Conservation (phyloP, 2,888 invertebrate genomes). For the Erynnis tages region DNA sequence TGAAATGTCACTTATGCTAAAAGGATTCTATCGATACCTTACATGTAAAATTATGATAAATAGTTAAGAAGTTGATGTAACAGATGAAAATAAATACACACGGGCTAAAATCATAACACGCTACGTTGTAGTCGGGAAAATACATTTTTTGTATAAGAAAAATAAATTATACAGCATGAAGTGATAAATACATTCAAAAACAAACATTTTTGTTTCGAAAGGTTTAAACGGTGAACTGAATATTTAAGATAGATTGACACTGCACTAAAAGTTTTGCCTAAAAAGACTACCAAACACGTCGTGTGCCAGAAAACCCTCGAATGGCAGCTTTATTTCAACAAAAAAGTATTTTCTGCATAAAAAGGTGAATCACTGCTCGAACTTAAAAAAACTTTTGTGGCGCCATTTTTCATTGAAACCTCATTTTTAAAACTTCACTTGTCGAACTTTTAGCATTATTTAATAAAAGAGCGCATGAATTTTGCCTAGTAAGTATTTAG, state of each 20-base stretch:
- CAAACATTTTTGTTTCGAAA: not conserved
- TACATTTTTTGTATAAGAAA: no score
- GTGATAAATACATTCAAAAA: no score
- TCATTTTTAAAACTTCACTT: slow-evolving; percentile 12
- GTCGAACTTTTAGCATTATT: slow-evolving; percentile 15
- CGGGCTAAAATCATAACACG: no score
- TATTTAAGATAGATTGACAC: slow-evolving; percentile 15
- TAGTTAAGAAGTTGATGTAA: no score
- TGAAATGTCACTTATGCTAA: no score
- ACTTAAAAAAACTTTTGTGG: slow-evolving; percentile 20
- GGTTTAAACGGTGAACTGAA: slow-evolving; percentile 9
- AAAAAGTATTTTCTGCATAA: slow-evolving; percentile 22
- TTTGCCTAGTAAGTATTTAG: no score
- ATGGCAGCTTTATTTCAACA: slow-evolving; percentile 14
- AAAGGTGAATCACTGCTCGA: slow-evolving; percentile 21
- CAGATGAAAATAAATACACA: no score
- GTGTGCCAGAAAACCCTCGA: slow-evolving; percentile 20
- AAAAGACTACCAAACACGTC: slow-evolving; percentile 19
- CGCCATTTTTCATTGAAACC: slow-evolving; percentile 17
- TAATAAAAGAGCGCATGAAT: slow-evolving; percentile 11
- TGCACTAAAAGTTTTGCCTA: slow-evolving; percentile 11
- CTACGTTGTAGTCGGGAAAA: no score
- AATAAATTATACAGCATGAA: no score
- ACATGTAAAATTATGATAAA: no score
- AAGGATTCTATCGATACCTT: no score